Base-by-base conservation (phyloP, 2,888 invertebrate genomes). In the Phytoseiulus persimilis region DNA sequence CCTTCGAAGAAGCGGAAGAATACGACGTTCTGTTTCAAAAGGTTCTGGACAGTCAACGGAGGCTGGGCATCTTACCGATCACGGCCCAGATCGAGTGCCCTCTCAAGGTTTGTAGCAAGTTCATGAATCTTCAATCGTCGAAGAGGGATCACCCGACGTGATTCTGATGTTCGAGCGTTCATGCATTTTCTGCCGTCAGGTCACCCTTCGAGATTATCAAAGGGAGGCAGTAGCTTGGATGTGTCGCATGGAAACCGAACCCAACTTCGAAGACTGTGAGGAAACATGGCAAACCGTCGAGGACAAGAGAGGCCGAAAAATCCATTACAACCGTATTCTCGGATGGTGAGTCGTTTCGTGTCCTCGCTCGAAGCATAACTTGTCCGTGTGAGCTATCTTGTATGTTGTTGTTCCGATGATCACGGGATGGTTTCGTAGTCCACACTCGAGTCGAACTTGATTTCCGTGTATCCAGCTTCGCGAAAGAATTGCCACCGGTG, bases 151-250 rank as follows among this genome's bases (percentile, higher is more conserved):
- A n/a, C n/a, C n/a, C n/a, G n/a, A n/a, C n/a, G n/a, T n/a, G 23
- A 23, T 28, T 65, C 46, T 65, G 65, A 23, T 11, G 1, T 65
- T 14, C 1, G 18, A 23, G 65, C 14, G 28, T 2, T 65, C 1
- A 65, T 65, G 65, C 65, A 9, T 6, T 9, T 39, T 39, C 39
- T 39, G 3, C 39, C 39, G 39, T 39, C 87, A 87, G 87, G 87
- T 87, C n/a, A 92, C 91, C 83, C 92, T 96, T 28, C 93, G 95
- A 90, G 93, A 93, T 0, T 96, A 95, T 92, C 96, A 96, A 92
- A 92, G 93, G 90, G 92, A 94, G 89, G 95, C 95, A 39, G 95
- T 96, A 0, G 92, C 92, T 83, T 96, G 96, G 96, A 95, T 96
- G 95, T 91, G 95, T 0, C 91, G 93, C 18, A 93, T 94, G 90